Conservation (phyloP, 2,888 invertebrate species). For the Drosophila flavopinicola region DNA sequence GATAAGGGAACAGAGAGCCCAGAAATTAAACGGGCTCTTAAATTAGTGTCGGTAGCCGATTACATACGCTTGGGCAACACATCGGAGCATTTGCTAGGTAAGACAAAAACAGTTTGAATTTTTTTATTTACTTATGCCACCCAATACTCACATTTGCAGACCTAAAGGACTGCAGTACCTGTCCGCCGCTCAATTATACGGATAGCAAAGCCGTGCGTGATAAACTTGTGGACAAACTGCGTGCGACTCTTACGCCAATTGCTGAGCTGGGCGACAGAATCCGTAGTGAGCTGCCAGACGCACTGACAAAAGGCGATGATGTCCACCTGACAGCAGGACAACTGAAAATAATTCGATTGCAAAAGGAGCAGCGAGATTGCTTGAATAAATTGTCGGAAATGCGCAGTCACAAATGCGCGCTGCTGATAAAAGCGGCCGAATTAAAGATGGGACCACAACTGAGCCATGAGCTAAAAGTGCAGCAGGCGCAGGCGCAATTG, state of each 20-base stretch:
- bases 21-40: slow-evolving; percentile 59
- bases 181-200: slow-evolving; percentile 65
- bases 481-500: slow-evolving; percentile 70
- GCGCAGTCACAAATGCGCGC: slow-evolving; percentile 72
- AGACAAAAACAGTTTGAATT: not conserved
- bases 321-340: slow-evolving; percentile 40
- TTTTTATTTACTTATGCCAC: not conserved
- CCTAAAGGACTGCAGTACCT: slow-evolving; percentile 43
- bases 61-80: slow-evolving; percentile 55
- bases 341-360: slow-evolving; percentile 64
- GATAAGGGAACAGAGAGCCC: slow-evolving; percentile 35
- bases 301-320: slow-evolving; percentile 34
- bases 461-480: slow-evolving; percentile 72
- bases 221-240: slow-evolving; percentile 62
- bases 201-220: slow-evolving; percentile 78
- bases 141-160: slow-evolving; percentile 24
- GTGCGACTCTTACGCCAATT: slow-evolving; percentile 57
- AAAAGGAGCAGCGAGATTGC: slow-evolving; percentile 68
- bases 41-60: slow-evolving; percentile 59
- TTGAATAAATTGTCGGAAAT: slow-evolving; percentile 63
- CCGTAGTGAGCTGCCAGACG: slow-evolving; percentile 72
- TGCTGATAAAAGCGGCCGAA: slow-evolving; percentile 76
- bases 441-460: slow-evolving; percentile 80
- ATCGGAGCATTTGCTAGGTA: slow-evolving; percentile 58
- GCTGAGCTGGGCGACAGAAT: slow-evolving; percentile 65